phyloP scores from a whole-genome alignment of 2,113 vertebrate species.

The Oostethus manadensis region DNA sequence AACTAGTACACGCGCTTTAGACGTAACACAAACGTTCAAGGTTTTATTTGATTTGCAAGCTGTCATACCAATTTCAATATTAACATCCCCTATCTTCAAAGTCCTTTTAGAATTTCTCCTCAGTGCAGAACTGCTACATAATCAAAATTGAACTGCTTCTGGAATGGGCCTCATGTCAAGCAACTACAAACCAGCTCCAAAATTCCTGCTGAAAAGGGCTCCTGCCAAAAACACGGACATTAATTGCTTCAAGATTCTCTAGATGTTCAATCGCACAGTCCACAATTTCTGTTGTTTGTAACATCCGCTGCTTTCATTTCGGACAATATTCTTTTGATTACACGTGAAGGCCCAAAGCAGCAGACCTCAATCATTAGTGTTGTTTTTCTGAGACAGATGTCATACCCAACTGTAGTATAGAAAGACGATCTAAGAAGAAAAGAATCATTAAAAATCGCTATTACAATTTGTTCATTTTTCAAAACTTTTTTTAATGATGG shows the following conservation, averaged over 20 bases:
- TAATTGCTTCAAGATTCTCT: constrained; percentile 61
- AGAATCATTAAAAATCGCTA: not conserved
- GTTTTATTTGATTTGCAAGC: no score
- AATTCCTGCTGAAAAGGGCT: constrained; percentile 38
- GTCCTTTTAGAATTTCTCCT: constrained; percentile 38
- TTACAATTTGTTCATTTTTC: no score
- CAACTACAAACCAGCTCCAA: constrained; percentile 50
- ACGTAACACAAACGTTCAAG: not conserved
- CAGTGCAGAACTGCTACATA: constrained; percentile 28
- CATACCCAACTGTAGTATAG: not conserved
- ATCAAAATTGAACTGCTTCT: constrained; percentile 47
- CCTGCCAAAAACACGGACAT: constrained; percentile 48
- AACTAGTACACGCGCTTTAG: not conserved
- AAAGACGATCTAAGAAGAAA: not conserved
- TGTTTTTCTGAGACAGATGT: constrained; percentile 4
- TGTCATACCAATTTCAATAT: constrained; percentile 10
- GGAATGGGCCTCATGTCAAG: constrained; percentile 50
- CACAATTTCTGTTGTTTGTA: constrained; percentile 33
- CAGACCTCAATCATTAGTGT: constrained; percentile 15
- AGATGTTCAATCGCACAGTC: constrained; percentile 14
- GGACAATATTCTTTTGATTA: constrained; percentile 15
- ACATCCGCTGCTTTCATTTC: constrained; percentile 29
- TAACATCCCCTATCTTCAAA: constrained; percentile 39
- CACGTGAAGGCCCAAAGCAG: constrained; percentile 13
- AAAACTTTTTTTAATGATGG: no score